Conservation (phyloP, 2,888 invertebrate genomes). For the Noctua fimbriata region DNA sequence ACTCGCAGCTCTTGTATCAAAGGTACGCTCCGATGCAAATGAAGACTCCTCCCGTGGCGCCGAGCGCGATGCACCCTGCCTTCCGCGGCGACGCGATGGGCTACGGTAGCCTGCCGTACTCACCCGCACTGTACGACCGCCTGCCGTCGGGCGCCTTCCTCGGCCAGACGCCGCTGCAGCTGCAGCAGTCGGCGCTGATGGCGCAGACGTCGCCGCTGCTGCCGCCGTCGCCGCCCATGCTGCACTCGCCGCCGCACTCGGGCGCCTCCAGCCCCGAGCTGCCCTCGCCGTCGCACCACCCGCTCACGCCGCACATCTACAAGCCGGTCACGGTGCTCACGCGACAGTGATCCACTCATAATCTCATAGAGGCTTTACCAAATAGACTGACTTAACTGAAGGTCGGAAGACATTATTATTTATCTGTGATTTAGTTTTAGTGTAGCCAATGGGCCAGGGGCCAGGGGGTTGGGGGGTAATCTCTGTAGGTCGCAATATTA, state of each 20-base stretch:
- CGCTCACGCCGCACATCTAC: slow-evolving; percentile 87
- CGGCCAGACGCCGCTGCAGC: slow-evolving; percentile 75
- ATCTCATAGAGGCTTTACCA: slow-evolving; percentile 70
- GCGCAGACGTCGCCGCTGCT: slow-evolving; percentile 80
- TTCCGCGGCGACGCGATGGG: slow-evolving; percentile 84
- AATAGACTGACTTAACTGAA: slow-evolving; percentile 60
- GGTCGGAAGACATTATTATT: slow-evolving; percentile 74
- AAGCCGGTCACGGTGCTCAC: slow-evolving; percentile 91
- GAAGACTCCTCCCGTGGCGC: slow-evolving; percentile 88
- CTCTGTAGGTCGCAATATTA: slow-evolving; percentile 77
- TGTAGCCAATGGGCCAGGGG: slow-evolving; percentile 79
- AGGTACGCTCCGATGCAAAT: slow-evolving; percentile 91
- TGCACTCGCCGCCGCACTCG: slow-evolving; percentile 82
- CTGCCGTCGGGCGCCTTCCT: slow-evolving; percentile 79
- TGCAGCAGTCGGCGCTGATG: slow-evolving; percentile 76
- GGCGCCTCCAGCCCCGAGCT: slow-evolving; percentile 86
- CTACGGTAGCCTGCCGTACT: slow-evolving; percentile 85
- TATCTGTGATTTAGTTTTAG: slow-evolving; percentile 88
- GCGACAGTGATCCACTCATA: slow-evolving; percentile 82
- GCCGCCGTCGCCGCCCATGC: slow-evolving; percentile 84
- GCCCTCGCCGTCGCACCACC: slow-evolving; percentile 82
- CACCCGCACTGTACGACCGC: slow-evolving; percentile 82
- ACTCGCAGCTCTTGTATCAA: slow-evolving; percentile 92
- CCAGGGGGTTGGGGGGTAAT: slow-evolving; percentile 76
- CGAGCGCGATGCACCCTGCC: slow-evolving; percentile 89